A percentile compares a stretch with the other conserved stretches of the same genome.
These are phyloP conservation scores for Chaetogeoica ovagalla DNA, from an alignment of 2,888 invertebrate species.

Conservation along the genomic window DNA sequence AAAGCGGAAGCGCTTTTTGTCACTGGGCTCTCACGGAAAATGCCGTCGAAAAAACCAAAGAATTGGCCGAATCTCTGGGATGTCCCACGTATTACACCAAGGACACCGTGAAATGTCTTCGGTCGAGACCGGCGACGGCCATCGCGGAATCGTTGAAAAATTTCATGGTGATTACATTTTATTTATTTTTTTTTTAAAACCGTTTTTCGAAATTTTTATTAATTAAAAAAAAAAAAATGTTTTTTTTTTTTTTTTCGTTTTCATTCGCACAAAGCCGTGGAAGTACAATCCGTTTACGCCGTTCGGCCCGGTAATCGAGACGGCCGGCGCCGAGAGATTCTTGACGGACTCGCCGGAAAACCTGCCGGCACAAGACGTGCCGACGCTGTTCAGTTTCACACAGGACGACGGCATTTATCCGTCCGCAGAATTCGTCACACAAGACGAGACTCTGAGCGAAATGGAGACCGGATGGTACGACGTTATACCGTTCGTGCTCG, in stretches of 20 bases:
- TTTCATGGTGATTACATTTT: conserved; percentile 46
- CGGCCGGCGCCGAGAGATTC: conserved; percentile 65
- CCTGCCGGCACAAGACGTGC: conserved; percentile 68
- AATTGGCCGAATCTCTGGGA: conserved; percentile 57
- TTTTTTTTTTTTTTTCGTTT: too few relatives aligned
- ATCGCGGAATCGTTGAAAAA: conserved; percentile 55
- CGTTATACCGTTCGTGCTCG: conserved; percentile 56
- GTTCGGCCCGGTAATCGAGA: conserved; percentile 74
- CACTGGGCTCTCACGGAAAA: conserved; percentile 57
- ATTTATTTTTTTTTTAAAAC: neutral
- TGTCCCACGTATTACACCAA: conserved; percentile 57
- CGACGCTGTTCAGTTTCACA: conserved; percentile 70
- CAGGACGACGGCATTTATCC: conserved; percentile 76
- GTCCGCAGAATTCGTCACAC: conserved; percentile 61
- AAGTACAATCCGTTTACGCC: conserved; percentile 72
- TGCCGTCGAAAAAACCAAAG: conserved; percentile 56
- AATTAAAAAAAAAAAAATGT: too few relatives aligned
- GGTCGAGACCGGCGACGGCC: conserved; percentile 56
- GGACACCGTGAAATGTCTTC: conserved; percentile 58
- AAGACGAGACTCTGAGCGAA: conserved; percentile 54
- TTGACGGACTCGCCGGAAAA: conserved; percentile 69
- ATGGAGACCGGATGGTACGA: conserved; percentile 56
- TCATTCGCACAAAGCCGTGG: conserved; percentile 63
- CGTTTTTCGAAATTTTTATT: too few relatives aligned
- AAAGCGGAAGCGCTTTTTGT: conserved; percentile 58